These are phyloP conservation scores for Phalacrocorax brasilianus DNA, from an alignment of 2,113 vertebrate species.

Conservation along the genomic window DNA sequence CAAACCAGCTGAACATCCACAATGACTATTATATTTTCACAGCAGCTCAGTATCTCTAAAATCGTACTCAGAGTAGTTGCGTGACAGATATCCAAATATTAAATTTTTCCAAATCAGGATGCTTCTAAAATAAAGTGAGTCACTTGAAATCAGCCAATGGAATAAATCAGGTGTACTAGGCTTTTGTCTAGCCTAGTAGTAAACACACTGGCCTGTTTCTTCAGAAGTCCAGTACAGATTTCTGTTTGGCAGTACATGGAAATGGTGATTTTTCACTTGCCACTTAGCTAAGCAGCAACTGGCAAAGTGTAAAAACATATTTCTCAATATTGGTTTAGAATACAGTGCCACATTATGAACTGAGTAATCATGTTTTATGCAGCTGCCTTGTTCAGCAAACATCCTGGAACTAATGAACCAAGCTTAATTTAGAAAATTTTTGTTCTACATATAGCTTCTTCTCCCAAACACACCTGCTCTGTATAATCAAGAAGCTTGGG, in stretches of 20 bases:
- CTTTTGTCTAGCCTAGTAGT: accelerated
- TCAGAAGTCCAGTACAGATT: background rate
- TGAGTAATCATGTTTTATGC: background rate
- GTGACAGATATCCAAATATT: background rate
- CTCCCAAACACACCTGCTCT: background rate
- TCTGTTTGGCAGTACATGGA: background rate
- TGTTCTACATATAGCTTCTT: background rate
- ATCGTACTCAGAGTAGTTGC: background rate
- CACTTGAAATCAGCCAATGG: background rate
- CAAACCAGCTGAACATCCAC: background rate
- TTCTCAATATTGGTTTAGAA: background rate
- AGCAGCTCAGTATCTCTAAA: background rate
- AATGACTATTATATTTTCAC: background rate
- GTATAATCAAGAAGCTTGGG: background rate
- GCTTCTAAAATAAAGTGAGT: background rate
- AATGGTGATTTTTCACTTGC: background rate
- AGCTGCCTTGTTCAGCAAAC: background rate
- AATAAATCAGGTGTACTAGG: background rate
- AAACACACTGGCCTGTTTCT: background rate
- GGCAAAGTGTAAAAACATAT: background rate
- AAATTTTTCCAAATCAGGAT: background rate
- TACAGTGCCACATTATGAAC: background rate
- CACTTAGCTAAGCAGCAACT: background rate
- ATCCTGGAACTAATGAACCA: background rate
- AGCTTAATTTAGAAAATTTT: background rate